Evolutionary conservation across 2,113 vertebrate species (phyloP), one percentile per base, ranked within the genome.

Genomic region (Clarias macrocephalus): DNA sequence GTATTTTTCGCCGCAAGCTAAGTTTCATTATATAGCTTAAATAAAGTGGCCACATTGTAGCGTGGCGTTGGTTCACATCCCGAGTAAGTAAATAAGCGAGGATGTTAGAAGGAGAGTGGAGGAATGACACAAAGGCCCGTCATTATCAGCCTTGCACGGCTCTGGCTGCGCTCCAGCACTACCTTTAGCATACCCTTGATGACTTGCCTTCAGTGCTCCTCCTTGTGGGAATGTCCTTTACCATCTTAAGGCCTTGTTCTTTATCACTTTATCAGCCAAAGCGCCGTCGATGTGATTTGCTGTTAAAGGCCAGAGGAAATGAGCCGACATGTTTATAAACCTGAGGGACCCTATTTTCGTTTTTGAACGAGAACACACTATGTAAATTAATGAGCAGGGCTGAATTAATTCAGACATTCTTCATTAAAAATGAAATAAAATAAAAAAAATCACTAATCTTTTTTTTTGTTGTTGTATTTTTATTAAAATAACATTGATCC

Each of bases 161-260:
- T 19, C 30, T 80, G 77, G 77, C 77, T 80, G 16, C 30, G 2
- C 33, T 59, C 52, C 25, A 59, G 54, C 12, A 30, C 54, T 59
- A 7, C 28, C 25, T 59, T 57, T 28, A 59, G 59, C 77, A 19
- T 28, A 1, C n/a, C 18, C 54, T 80, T 59, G 77, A 21, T 28
- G 19, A 11, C n/a, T 59, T 59, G 3, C 19, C n/a, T 33, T 59
- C 8, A 1, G 19, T 30, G 48, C 18, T 80, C 77, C n/a, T 59
- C 28, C 77, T 30, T 80, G 28, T 80, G 52, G 76, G 57, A 87
- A 63, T 76, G 33, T 83, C 70, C 70, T 76, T 52, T 76, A 11
- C 59, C 54, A 18, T 87, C 21, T 80, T 80, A 59, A 57, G 18
- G 54, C 54, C 54, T 80, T 30, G 54, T 80, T 80, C 76, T n/a